Conservation (phyloP, 2,113 vertebrate species). For the Pangasianodon hypophthalmus region DNA sequence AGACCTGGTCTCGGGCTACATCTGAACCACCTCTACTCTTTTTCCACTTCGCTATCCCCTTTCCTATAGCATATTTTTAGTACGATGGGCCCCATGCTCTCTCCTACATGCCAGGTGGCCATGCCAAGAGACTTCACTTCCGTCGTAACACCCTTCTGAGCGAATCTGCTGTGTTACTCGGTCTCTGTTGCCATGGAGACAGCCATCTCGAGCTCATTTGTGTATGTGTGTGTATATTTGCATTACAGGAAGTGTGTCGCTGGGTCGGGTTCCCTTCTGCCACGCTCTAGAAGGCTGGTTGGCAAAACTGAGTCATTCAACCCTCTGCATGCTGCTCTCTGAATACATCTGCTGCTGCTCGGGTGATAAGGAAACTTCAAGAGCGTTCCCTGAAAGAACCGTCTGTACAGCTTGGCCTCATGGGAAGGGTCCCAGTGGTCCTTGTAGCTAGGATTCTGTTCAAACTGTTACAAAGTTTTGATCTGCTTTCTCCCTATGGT, state of each 20-base stretch:
- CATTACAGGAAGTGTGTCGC: conserved; percentile 40
- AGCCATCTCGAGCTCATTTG: neutral
- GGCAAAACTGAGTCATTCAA: conserved; percentile 35
- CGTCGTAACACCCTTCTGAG: neutral
- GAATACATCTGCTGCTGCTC: neutral
- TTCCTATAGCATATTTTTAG: conserved; percentile 16
- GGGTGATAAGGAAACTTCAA: neutral
- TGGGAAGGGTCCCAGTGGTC: conserved; percentile 10
- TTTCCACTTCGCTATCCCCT: neutral
- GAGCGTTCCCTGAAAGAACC: neutral
- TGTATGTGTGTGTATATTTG: conserved; percentile 38
- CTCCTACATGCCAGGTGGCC: neutral
- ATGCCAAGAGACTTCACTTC: conserved; percentile 2
- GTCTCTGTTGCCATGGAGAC: conserved; percentile 36
- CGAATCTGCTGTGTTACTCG: conserved; percentile 34
- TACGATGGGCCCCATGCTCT: neutral
- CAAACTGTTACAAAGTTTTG: neutral
- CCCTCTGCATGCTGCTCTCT: neutral
- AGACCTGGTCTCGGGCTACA: neutral
- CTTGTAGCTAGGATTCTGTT: conserved; percentile 14
- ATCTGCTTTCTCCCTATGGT: neutral
- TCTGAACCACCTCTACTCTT: neutral
- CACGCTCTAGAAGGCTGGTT: conserved; percentile 33
- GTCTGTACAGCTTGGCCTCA: neutral
- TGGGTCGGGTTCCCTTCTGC: conserved; percentile 41